A percentile compares a stretch with the other conserved stretches of the same genome.
These are phyloP conservation scores for Aplodontia rufa DNA, from an alignment of 2,113 vertebrate genomes.

Conservation along the genomic window DNA sequence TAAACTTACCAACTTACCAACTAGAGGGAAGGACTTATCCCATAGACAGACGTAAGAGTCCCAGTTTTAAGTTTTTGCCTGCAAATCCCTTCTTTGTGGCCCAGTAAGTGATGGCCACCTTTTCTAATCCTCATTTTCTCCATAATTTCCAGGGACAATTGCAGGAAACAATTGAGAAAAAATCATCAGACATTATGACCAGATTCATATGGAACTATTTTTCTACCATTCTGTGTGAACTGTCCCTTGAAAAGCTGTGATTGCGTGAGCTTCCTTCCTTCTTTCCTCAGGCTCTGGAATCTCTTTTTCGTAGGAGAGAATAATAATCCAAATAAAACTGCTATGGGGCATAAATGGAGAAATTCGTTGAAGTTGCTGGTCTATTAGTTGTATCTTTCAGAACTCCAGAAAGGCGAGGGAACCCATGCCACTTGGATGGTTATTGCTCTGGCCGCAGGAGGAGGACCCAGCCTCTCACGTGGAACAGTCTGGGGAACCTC, in stretches of 20 bases:
- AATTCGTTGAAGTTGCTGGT: background rate
- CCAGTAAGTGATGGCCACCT: background rate
- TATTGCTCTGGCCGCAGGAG: rapidly evolving
- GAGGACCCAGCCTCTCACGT: background rate
- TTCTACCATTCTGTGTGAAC: background rate
- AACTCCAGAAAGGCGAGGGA: background rate
- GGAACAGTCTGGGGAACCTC: background rate
- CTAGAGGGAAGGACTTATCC: background rate
- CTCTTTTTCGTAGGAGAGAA: background rate
- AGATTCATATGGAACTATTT: background rate
- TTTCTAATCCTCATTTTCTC: background rate
- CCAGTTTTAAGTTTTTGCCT: background rate
- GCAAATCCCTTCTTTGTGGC: background rate
- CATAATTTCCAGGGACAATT: background rate
- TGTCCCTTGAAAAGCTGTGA: background rate
- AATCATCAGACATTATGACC: background rate
- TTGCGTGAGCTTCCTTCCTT: background rate
- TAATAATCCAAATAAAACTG: background rate
- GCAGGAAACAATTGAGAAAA: background rate
- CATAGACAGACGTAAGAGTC: background rate
- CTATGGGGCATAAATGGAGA: background rate
- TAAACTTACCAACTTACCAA: background rate
- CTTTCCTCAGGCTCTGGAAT: background rate
- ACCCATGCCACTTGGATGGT: background rate
- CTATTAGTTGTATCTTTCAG: background rate